Conservation (phyloP, 2,888 invertebrate genomes). For the Teinopalpus imperialis region DNA sequence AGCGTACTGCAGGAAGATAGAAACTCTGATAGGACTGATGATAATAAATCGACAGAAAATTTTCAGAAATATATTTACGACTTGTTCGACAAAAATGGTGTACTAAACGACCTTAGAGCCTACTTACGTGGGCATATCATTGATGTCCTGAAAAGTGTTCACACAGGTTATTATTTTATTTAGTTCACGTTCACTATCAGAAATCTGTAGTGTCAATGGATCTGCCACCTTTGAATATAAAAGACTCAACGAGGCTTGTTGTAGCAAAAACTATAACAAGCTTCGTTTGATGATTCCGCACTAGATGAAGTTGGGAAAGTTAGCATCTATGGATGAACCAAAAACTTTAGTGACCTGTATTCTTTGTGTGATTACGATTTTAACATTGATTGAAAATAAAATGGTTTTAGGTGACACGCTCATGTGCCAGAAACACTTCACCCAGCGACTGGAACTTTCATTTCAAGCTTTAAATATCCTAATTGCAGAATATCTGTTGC, state of each 20-base stretch:
- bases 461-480: constrained; percentile 83
- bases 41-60: constrained; percentile 61
- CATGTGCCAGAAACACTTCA: constrained; percentile 60
- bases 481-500: constrained; percentile 82
- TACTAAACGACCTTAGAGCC: constrained; percentile 80
- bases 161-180: constrained; percentile 45
- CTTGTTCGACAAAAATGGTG: constrained; percentile 83
- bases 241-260: too few species aligned
- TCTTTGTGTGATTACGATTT: too few species aligned
- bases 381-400: too few species aligned
- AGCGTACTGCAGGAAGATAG: constrained; percentile 26
- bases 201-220: too few species aligned
- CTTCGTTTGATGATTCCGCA: too few species aligned
- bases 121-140: constrained; percentile 83
- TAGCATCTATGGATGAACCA: too few species aligned
- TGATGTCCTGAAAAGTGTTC: constrained; percentile 74
- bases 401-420: constrained; percentile 58
- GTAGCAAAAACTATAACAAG: too few species aligned
- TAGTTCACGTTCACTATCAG: too few species aligned
- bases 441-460: constrained; percentile 69
- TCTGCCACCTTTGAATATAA: too few species aligned
- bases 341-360: too few species aligned
- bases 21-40: constrained; percentile 30
- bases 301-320: too few species aligned
- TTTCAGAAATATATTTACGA: constrained; percentile 81